Evolutionary conservation across 1,140 invertebrate species (phyloP), one percentile per base, ranked within the genome.

Genomic region (Nebria ingens): DNA sequence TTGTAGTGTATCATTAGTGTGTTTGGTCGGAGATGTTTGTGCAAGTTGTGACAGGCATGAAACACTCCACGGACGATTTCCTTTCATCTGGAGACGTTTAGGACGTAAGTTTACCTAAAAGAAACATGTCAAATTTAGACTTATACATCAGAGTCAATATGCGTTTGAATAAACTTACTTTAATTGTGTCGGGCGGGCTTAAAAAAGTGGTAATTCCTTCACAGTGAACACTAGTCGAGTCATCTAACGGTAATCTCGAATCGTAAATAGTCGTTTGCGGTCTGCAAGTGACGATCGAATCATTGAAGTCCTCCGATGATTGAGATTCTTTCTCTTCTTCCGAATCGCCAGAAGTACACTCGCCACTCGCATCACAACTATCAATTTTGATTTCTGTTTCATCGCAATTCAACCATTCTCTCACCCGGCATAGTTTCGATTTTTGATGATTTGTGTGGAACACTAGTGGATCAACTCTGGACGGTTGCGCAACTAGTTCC

Each of bases 361-460:
- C 91, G 19, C 89, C 87, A 59, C 90, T 93, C 0, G 91, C 91
- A 67, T 95, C 91, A 69, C 91, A 93, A 66, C 65, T 68, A 52
- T 69, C 63, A 54, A 64, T 65, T 0, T 65, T 62, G 58, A 61
- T 67, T 12, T 78, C 73, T 11, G 67, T 59, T 61, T 52, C 56
- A 65, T 69, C 62, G 58, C 75, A 58, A 63, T 77, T 81, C 54
- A 86, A 64, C 83, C 83, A 85, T 65, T 85, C 81, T 63, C 82
- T 84, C 29, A 86, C 80, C 45, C 83, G 72, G 0, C 78, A 77
- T 67, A 83, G 81, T 66, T 85, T 85, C 9, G 9, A 45, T 1
- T 71, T 76, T 23, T 76, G 70, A 60, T 73, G 73, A 51, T 69
- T 76, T 53, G 68, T 59, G 56, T 45, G 40, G 17, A 45, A 45